phyloP scores from a whole-genome alignment of 1,140 invertebrate genomes.

The Schlechtendalia chinensis region DNA sequence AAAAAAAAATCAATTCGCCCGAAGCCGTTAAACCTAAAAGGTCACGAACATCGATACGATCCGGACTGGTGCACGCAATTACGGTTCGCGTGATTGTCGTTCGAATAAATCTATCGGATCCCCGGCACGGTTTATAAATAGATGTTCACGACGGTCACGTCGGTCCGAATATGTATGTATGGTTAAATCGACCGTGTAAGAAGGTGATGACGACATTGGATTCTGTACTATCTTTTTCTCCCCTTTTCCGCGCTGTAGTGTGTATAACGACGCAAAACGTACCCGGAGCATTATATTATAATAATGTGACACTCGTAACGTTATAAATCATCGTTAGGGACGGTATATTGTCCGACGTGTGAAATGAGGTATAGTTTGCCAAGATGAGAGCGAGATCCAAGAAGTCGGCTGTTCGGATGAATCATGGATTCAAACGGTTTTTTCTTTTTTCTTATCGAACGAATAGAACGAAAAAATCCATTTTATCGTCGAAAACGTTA shows the following conservation, averaged over 20 bases:
- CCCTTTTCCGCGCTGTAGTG: background rate
- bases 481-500: background rate
- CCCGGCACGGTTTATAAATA: too few species aligned
- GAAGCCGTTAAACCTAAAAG: too few species aligned
- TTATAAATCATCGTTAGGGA: conserved; percentile 35
- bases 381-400: background rate
- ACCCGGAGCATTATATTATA: background rate
- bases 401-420: conserved; percentile 12
- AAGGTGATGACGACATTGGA: conserved; percentile 25
- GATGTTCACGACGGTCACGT: conserved; percentile 24
- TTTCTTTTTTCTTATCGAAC: background rate
- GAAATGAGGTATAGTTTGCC: conserved; percentile 31
- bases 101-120: too few species aligned
- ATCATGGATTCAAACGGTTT: conserved; percentile 13
- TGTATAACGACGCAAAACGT: conserved; percentile 10
- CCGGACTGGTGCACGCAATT: too few species aligned
- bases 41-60: too few species aligned
- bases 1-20: too few species aligned
- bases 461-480: background rate
- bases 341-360: conserved; percentile 6
- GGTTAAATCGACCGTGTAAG: conserved; percentile 42
- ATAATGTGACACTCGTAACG: conserved; percentile 3
- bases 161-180: background rate
- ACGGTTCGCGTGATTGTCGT: too few species aligned
- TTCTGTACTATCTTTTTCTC: conserved; percentile 32